Percentiles rank a stretch among this genome's conserved stretches.
Conservation (phyloP, 2,797 vertebrate genomes). For the Alosa sapidissima region DNA sequence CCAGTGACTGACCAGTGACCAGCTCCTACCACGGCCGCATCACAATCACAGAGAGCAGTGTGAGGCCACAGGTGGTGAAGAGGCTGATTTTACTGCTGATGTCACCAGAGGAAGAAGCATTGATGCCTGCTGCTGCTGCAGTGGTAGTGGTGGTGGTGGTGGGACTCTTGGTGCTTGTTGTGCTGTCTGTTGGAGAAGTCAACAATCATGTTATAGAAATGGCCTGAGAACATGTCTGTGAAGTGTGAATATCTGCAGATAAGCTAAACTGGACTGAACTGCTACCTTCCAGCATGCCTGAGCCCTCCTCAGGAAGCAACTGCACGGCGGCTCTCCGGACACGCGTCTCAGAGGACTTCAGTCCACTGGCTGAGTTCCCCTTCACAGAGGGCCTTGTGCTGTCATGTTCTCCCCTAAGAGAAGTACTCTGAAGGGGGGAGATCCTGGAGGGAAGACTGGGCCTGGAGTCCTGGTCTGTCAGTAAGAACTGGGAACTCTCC, state of each 20-base stretch:
- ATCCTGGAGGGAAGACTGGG: not conserved
- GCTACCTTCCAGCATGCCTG: not conserved
- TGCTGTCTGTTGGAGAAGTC: not conserved
- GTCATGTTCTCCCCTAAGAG: no score
- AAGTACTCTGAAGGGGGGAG: not conserved
- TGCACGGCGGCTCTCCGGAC: not conserved
- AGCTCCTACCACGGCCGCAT: not conserved
- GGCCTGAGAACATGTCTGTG: not conserved
- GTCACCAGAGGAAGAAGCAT: not conserved
- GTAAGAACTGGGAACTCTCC: constrained; percentile 1
- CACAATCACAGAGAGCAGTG: not conserved
- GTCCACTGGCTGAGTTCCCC: not conserved
- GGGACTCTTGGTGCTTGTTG: not conserved
- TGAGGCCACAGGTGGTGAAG: not conserved
- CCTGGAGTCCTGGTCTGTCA: not conserved
- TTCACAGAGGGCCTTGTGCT: no score
- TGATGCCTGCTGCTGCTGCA: not conserved
- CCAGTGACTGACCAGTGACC: constrained; percentile 3
- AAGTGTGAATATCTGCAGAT: not conserved
- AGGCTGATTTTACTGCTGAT: constrained; percentile 15
- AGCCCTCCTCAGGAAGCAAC: not conserved
- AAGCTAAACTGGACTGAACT: not conserved
- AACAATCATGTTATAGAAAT: not conserved
- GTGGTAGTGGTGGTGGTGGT: not conserved
- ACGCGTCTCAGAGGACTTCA: not conserved